A percentile compares a stretch with the other conserved stretches of the same genome.
Evolutionary conservation across 2,113 vertebrate species (phyloP).

Genomic region (Nerophis lumbriciformis): DNA sequence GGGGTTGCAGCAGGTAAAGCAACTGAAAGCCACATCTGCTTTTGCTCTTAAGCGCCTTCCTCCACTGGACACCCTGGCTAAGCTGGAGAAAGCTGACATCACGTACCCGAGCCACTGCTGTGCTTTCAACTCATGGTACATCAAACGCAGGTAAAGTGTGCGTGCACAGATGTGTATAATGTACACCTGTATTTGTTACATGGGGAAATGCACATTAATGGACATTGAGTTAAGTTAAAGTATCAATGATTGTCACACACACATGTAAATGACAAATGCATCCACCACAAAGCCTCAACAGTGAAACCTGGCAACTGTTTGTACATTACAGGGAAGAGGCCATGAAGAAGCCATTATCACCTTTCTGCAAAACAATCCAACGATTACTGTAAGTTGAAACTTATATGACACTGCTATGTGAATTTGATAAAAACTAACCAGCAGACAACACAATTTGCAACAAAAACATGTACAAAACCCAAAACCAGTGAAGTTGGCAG

Average conservation of each 20-base stretch:
- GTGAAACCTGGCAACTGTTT: neutral
- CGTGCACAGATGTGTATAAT: neutral
- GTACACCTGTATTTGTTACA: too few species aligned
- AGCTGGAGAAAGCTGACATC: conserved; percentile 78
- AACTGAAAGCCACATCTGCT: conserved; percentile 75
- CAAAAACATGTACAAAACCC: too few species aligned
- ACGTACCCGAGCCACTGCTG: conserved; percentile 94
- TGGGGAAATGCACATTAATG: too few species aligned
- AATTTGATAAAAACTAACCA: too few species aligned
- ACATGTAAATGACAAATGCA: neutral
- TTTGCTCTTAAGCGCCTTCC: conserved; percentile 84
- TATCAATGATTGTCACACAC: too few species aligned
- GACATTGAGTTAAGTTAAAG: too few species aligned
- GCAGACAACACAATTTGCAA: too few species aligned
- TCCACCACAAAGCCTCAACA: neutral
- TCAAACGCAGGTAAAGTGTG: conserved; percentile 60
- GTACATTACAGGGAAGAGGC: neutral
- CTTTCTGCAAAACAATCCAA: neutral
- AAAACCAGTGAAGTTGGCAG: too few species aligned
- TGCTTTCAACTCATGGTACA: conserved; percentile 76
- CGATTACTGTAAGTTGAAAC: neutral
- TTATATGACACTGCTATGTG: neutral
- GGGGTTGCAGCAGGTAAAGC: conserved; percentile 77
- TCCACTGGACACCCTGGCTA: conserved; percentile 76
- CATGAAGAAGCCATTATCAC: neutral